phyloP scores from a whole-genome alignment of 2,888 invertebrate genomes.

The Drosophila siamana region DNA sequence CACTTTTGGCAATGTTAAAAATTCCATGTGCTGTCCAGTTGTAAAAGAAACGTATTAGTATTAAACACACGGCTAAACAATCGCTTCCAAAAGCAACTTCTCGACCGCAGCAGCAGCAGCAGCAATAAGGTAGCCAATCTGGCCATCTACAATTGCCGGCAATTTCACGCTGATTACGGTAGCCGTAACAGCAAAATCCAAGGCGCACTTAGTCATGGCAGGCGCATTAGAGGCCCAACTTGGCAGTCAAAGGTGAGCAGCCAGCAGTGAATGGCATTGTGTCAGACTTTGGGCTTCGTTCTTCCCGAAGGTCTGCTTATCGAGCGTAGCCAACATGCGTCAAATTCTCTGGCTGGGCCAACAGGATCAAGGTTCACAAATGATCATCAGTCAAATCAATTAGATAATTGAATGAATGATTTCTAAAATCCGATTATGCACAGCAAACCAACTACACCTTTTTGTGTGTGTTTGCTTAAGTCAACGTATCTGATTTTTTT shows the following conservation, averaged over 20 bases:
- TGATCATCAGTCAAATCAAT: conserved; percentile 82
- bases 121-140: not conserved
- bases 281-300: not conserved
- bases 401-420: conserved; percentile 81
- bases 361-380: conserved; percentile 76
- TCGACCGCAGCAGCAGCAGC: no score
- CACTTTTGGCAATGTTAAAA: conserved; percentile 19
- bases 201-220: conserved; percentile 70
- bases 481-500: conserved; percentile 3
- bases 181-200: conserved; percentile 32
- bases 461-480: conserved; percentile 19
- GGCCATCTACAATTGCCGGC: conserved; percentile 23
- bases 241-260: conserved; percentile 53
- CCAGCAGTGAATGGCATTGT: conserved; percentile 33
- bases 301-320: conserved; percentile 53
- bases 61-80: not conserved
- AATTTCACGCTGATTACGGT: conserved; percentile 59
- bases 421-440: conserved; percentile 80
- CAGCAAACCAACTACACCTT: conserved; percentile 29
- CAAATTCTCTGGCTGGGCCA: conserved; percentile 60
- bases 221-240: conserved; percentile 38
- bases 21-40: conserved; percentile 22
- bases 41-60: not conserved
- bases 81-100: no score
- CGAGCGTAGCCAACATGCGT: conserved; percentile 78